Evolutionary conservation across 2,113 vertebrate genomes (phyloP), one percentile per base, ranked within the genome.

Genomic region (Leptobrachium leishanense): DNA sequence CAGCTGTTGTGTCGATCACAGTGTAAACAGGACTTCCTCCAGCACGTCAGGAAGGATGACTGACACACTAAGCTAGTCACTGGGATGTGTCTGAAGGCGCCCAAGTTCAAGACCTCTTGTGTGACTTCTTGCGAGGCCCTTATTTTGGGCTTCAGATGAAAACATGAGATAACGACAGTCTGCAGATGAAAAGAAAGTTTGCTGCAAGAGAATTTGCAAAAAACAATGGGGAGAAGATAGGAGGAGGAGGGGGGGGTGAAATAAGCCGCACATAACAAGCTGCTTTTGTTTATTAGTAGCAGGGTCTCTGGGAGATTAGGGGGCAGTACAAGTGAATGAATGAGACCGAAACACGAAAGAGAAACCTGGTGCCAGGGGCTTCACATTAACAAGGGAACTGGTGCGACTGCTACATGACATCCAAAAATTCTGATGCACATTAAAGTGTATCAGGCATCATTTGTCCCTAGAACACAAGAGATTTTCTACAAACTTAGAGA

Each of bases 21-120:
- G 71, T 68, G 73, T 74, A 81, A 74, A 81, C 78, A 81, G 78
- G 78, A 81, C 78, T 81, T 81, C 78, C 78, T 81, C 78, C 53
- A 74, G 74, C 62, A 81, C 31, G 42, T 81, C 78, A 81, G 78
- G 78, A 81, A 81, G 78, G 78, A 81, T 81, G 78, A 81, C 64
- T 59, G 78, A 74, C 72, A 67, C 78, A 44, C 64, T 67, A 41
- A 74, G 71, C 74, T 11, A 50, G 11, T 66, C 54, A 68, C 53
- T 68, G 65, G 64, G 72, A 74, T 68, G 78, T 81, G 72, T 73
- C 72, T 68, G 43, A 74, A 43, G 12, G 62, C 64, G 68, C 72
- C 64, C 68, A 68, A 68, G 78, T 59, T 74, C 64, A 62, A 59
- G 64, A 74, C 78, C 71, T 74, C 67, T 20, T 74, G 64, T 74